A percentile compares a stretch with the other conserved stretches of the same genome.
phyloP scores from a whole-genome alignment of 2,797 vertebrate genomes.

The Knipowitschia caucasica region DNA sequence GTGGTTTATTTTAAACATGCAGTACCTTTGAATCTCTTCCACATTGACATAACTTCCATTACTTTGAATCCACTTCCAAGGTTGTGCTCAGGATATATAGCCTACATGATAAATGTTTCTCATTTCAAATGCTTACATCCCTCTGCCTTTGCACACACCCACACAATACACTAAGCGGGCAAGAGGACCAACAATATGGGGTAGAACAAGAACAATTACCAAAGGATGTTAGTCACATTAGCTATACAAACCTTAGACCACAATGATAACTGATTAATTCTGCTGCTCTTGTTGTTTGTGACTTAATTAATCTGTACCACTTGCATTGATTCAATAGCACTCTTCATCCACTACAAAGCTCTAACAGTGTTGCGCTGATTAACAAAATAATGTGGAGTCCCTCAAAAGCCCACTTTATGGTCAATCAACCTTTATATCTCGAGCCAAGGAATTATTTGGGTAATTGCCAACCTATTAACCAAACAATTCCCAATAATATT shows the following conservation, averaged over 20 bases:
- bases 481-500: no score
- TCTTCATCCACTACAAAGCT: background rate
- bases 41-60: background rate
- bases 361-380: background rate
- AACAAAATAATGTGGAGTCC: no score
- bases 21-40: constrained; percentile 14
- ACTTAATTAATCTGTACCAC: background rate
- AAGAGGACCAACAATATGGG: constrained; percentile 3
- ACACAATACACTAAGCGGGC: background rate
- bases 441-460: no score
- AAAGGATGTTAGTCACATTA: background rate
- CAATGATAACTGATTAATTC: background rate
- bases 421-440: no score
- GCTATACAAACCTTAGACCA: background rate
- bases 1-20: background rate
- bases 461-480: no score
- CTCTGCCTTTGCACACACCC: constrained; percentile 5
- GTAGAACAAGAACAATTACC: background rate
- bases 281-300: background rate
- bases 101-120: background rate
- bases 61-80: constrained; percentile 12
- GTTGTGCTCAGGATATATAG: constrained; percentile 18
- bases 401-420: no score
- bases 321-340: constrained; percentile 15
- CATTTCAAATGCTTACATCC: constrained; percentile 35